Evolutionary conservation across 2,888 invertebrate genomes (phyloP).

Genomic region (Cheilosia grossa): DNA sequence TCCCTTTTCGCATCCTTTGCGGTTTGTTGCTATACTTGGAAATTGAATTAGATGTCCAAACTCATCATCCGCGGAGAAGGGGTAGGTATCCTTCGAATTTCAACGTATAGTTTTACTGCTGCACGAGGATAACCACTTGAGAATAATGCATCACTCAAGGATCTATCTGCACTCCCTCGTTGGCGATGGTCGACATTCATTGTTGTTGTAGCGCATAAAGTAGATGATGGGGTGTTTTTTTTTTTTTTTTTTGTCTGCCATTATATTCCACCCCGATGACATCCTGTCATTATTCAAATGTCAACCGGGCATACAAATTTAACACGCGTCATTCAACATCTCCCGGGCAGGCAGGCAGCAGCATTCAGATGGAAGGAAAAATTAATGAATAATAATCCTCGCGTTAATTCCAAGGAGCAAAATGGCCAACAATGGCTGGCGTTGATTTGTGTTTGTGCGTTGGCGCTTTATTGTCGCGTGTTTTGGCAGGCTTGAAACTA

Average conservation of each 20-base stretch:
- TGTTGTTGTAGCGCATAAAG: background rate
- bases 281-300: slow-evolving; percentile 74
- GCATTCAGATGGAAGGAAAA: slow-evolving; percentile 68
- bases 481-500: slow-evolving; percentile 58
- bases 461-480: slow-evolving; percentile 54
- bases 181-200: background rate
- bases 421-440: slow-evolving; percentile 43
- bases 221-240: slow-evolving; percentile 29
- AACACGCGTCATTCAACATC: slow-evolving; percentile 71
- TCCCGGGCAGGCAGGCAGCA: slow-evolving; percentile 13
- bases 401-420: slow-evolving; percentile 55
- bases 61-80: slow-evolving; percentile 34
- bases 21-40: slow-evolving; percentile 48
- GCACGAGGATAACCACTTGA: slow-evolving; percentile 56
- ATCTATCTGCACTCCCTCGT: slow-evolving; percentile 35
- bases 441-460: slow-evolving; percentile 38
- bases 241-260: background rate
- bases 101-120: slow-evolving; percentile 47
- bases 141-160: slow-evolving; percentile 73
- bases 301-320: slow-evolving; percentile 69
- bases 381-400: slow-evolving; percentile 73
- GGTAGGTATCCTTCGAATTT: slow-evolving; percentile 13
- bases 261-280: slow-evolving; percentile 45
- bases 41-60: slow-evolving; percentile 72
- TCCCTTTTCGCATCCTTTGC: slow-evolving; percentile 48